Percentiles rank a stretch among this genome's conserved stretches.
phyloP scores from a whole-genome alignment of 53 echinoderm and acorn worm species.

The Paracentrotus lividus region DNA sequence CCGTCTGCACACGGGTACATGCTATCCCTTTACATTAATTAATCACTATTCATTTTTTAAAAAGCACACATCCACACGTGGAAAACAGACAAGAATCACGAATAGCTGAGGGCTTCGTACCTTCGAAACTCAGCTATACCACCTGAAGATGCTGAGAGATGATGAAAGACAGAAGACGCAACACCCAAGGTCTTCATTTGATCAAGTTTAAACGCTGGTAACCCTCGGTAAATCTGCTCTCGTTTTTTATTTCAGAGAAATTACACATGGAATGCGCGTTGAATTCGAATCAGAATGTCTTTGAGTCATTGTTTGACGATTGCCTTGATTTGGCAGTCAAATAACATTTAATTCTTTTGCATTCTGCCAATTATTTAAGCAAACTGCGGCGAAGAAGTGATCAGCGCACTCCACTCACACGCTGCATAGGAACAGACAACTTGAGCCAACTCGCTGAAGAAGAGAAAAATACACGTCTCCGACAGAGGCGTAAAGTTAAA shows the following conservation, averaged over 20 bases:
- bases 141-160: not conserved
- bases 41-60: conserved; percentile 71
- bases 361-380: conserved; percentile 62
- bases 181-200: conserved; percentile 8
- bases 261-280: conserved; percentile 43
- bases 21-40: conserved; percentile 74
- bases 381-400: conserved; percentile 33
- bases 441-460: not conserved
- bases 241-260: conserved; percentile 58
- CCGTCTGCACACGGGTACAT: conserved; percentile 35
- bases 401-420: conserved; percentile 50
- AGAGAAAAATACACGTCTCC: not conserved
- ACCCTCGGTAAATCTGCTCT: conserved; percentile 16
- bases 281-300: conserved; percentile 49
- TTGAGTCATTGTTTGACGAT: conserved; percentile 64
- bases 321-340: conserved; percentile 56
- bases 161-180: not conserved
- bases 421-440: not conserved
- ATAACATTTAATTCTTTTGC: conserved; percentile 65
- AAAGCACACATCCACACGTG: conserved; percentile 63
- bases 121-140: conserved; percentile 20
- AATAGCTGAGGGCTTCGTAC: conserved; percentile 14
- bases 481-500: not conserved
- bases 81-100: conserved; percentile 1
- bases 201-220: conserved; percentile 50